Percentiles rank a stretch among this genome's conserved stretches.
Conservation (phyloP, 2,113 vertebrate genomes). For the Notothenia coriiceps region DNA sequence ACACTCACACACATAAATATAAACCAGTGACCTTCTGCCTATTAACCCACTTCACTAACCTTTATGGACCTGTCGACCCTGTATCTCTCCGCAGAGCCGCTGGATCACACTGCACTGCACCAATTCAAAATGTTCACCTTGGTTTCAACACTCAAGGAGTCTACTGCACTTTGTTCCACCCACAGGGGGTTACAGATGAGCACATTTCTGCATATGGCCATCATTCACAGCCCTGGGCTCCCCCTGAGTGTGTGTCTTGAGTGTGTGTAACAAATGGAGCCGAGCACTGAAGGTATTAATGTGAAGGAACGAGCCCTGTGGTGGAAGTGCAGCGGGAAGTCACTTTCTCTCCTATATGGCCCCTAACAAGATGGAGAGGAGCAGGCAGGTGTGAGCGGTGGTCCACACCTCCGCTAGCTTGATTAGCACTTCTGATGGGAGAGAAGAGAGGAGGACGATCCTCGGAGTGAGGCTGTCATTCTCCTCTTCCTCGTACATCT, state of each 20-base stretch:
- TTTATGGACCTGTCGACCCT: conserved; percentile 11
- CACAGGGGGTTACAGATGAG: conserved; percentile 75
- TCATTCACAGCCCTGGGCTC: conserved; percentile 77
- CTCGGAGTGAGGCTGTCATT: conserved; percentile 54
- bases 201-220: conserved; percentile 78
- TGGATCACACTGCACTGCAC: conserved; percentile 56
- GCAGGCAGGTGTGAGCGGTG: conserved; percentile 66
- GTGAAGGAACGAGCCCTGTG: conserved; percentile 69
- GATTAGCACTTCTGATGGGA: conserved; percentile 79
- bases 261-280: conserved; percentile 76
- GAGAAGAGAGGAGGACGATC: conserved; percentile 53
- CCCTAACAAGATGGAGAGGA: conserved; percentile 78
- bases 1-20: not conserved
- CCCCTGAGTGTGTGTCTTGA: conserved; percentile 75
- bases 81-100: not conserved
- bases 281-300: conserved; percentile 73
- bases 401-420: conserved; percentile 61
- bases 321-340: conserved; percentile 74
- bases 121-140: conserved; percentile 74
- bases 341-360: conserved; percentile 74
- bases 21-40: conserved; percentile 33
- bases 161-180: conserved; percentile 73
- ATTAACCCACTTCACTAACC: conserved; percentile 38
- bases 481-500: conserved; percentile 44
- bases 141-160: conserved; percentile 67